These are phyloP conservation scores for Helicorthomorpha holstii DNA, from an alignment of 1,140 invertebrate species.

Conservation along the genomic window DNA sequence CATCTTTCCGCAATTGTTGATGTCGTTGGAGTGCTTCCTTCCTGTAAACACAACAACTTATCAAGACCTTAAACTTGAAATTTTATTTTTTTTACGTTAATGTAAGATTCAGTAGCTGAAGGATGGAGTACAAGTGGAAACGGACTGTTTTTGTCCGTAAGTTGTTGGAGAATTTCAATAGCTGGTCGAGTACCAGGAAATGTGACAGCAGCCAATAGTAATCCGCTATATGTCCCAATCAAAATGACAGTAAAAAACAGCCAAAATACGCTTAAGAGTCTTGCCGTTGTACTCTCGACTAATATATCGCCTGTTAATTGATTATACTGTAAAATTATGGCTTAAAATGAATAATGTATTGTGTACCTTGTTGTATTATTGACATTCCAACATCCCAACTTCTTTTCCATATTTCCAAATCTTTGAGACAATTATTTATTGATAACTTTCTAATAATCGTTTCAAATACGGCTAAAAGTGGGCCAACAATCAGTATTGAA, in stretches of 20 bases:
- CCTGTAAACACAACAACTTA: background rate
- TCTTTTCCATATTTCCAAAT: background rate
- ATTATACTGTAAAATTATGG: too few species aligned
- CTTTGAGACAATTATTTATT: too few species aligned
- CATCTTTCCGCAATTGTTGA: background rate
- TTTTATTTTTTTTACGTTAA: background rate
- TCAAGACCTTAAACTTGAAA: background rate
- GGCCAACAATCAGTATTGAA: background rate
- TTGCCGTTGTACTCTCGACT: background rate
- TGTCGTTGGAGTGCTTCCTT: background rate
- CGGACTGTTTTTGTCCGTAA: background rate
- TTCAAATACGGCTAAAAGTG: background rate
- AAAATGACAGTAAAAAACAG: background rate
- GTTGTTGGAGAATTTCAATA: background rate
- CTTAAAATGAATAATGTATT: too few species aligned
- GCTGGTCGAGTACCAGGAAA: background rate
- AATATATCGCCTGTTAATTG: too few species aligned
- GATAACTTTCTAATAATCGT: too few species aligned
- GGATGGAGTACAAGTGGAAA: background rate
- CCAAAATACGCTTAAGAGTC: background rate
- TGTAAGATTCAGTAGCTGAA: background rate
- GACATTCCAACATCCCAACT: background rate
- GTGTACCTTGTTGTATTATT: background rate
- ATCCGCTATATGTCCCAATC: background rate
- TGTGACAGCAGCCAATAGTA: background rate